Conservation (phyloP, 2,888 invertebrate genomes). For the Nipponacmea schrenckii region DNA sequence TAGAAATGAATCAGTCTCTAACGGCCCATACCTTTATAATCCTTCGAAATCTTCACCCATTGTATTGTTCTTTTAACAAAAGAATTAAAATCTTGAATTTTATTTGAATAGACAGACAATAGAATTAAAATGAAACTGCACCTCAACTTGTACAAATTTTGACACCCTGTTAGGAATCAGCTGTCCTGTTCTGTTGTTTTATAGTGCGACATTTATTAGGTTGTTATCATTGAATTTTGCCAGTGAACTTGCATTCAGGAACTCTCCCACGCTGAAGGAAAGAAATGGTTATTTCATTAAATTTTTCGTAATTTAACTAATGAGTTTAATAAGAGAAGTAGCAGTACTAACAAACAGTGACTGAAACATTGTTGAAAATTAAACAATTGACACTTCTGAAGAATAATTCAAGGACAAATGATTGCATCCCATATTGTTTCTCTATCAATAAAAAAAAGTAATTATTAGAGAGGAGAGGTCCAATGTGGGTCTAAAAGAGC, state of each 20-base stretch:
- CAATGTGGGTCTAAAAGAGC: no score
- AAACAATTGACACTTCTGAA: no score
- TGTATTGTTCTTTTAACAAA: neutral
- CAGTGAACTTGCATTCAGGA: neutral
- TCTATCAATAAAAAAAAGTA: no score
- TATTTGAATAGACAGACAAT: constrained; percentile 2
- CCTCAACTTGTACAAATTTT: neutral
- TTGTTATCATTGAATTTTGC: neutral
- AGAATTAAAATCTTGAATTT: constrained; percentile 9
- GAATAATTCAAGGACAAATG: no score
- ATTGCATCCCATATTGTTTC: no score
- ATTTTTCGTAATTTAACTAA: neutral
- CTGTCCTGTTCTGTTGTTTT: constrained; percentile 2
- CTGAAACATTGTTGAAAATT: no score
- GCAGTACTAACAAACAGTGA: neutral
- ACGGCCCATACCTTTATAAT: no score
- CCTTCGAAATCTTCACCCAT: no score
- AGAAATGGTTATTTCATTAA: constrained; percentile 3
- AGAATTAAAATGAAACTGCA: constrained; percentile 9
- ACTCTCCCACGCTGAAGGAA: constrained; percentile 8
- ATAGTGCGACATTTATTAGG: constrained; percentile 1
- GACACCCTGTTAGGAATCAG: neutral
- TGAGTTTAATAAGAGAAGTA: neutral
- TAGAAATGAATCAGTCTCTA: no score
- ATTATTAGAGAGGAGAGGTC: no score